Evolutionary conservation across 2,113 vertebrate species (phyloP), one percentile per base, ranked within the genome.

Genomic region (Vidua macroura): DNA sequence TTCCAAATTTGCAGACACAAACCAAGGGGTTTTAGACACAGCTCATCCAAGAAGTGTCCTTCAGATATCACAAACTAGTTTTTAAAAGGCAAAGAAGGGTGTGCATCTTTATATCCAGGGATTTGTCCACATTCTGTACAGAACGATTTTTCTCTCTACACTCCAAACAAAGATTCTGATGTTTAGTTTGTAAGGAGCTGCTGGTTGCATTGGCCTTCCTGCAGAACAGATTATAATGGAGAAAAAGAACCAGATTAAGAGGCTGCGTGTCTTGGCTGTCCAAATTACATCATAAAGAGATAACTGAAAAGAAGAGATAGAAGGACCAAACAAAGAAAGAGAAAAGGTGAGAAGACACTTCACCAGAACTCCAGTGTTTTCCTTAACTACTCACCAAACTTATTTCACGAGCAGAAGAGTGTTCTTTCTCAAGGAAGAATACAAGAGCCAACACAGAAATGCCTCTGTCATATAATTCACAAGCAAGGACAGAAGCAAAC

Each of bases 361-460:
- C 15, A 60, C 9, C 52, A 52, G 17, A 90, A 81, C 11, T 9
- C 14, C 52, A 18, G 1, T 11, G 17, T 62, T 66, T 63, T 49
- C 8, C 39, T 78, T 35, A 58, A 30, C 14, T 62, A 59, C 6
- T 55, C 39, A 43, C 22, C 12, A 82, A 76, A 43, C 9, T 37
- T 58, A 15, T 13, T 82, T 62, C 33, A 68, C 0, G 0, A 72
- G 30, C 31, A 60, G 21, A 59, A 64, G 3, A 10, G 8, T 4
- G 13, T 35, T 69, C 27, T 13, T 10, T 77, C 69, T 59, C 10
- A 77, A 24, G 46, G 51, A 88, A 51, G 25, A 67, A 39, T 15
- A 41, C 22, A 43, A 3, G 3, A 88, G 72, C 25, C n/a, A 62
- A 62, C 7, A 6, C 27, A 81, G 17, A 78, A 90, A 83, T 0